Conservation (phyloP, 2,797 vertebrate genomes). For the Salarias fasciatus region DNA sequence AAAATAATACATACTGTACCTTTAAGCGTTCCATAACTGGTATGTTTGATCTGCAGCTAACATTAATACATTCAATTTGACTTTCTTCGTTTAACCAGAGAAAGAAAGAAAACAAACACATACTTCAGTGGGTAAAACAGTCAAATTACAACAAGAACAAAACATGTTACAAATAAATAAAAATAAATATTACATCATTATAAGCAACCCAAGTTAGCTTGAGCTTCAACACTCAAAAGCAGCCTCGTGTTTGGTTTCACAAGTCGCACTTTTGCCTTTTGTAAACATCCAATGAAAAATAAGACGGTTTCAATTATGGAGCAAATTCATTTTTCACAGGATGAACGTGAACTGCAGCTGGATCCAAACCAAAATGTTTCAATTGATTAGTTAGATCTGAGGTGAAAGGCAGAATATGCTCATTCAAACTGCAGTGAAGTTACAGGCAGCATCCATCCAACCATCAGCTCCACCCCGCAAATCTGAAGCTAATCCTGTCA, state of each 20-base stretch:
- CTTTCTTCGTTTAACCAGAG: conserved; percentile 25
- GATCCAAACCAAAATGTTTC: conserved; percentile 5
- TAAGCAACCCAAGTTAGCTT: conserved; percentile 30
- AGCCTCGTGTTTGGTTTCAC: conserved; percentile 53
- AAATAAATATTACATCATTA: conserved; percentile 58
- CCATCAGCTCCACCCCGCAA: conserved; percentile 1
- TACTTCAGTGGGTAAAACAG: too few relatives aligned
- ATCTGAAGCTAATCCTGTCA: not conserved
- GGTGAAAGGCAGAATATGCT: conserved; percentile 24
- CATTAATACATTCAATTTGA: conserved; percentile 11
- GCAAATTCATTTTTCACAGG: not conserved
- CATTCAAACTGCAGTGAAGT: conserved; percentile 33
- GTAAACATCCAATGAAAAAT: conserved; percentile 17
- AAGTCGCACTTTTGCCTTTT: conserved; percentile 17
- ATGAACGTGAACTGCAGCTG: too few relatives aligned
- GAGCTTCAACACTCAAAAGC: conserved; percentile 62
- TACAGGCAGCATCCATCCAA: conserved; percentile 11
- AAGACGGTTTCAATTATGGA: conserved; percentile 15
- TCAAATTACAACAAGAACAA: conserved; percentile 32
- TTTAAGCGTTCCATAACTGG: too few relatives aligned
- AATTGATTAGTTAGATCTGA: conserved; percentile 13
- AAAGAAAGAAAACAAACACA: conserved; percentile 33
- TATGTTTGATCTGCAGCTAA: conserved; percentile 4
- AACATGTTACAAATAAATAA: conserved; percentile 69
- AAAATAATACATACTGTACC: too few relatives aligned